These are phyloP conservation scores for Pleuronectes platessa DNA, from an alignment of 2,113 vertebrate species.

Conservation along the genomic window DNA sequence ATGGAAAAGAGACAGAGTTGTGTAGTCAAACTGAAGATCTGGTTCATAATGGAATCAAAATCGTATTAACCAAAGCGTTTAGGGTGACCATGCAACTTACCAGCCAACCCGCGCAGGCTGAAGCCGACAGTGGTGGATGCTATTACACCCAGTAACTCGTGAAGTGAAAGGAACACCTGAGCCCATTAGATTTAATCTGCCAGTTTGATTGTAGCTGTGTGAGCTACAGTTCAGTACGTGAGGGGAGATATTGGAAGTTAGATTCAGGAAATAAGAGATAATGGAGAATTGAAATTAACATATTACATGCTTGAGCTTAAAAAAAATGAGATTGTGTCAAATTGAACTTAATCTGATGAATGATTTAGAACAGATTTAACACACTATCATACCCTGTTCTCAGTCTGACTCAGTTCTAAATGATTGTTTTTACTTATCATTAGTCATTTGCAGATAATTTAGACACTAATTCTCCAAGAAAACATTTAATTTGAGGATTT, in stretches of 20 bases:
- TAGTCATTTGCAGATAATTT: too few relatives aligned
- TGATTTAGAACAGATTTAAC: too few relatives aligned
- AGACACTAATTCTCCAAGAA: too few relatives aligned
- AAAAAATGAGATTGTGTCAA: too few relatives aligned
- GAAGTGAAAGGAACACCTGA: neutral
- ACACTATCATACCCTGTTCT: too few relatives aligned
- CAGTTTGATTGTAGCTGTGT: neutral
- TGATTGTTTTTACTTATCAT: too few relatives aligned
- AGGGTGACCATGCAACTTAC: constrained; percentile 38
- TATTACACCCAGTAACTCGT: neutral
- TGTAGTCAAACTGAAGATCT: constrained; percentile 28
- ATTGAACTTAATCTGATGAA: too few relatives aligned
- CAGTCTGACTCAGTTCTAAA: too few relatives aligned
- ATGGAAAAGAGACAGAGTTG: constrained; percentile 22
- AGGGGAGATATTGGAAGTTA: neutral
- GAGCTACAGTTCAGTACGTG: neutral
- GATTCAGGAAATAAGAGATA: neutral
- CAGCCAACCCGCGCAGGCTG: constrained; percentile 15
- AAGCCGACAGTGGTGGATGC: neutral
- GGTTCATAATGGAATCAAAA: constrained; percentile 49
- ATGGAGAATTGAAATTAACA: neutral
- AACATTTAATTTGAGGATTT: too few relatives aligned
- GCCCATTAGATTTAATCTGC: neutral
- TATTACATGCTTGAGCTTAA: neutral
- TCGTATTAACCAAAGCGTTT: constrained; percentile 33